These are phyloP conservation scores for Amphipoea oculea DNA, from an alignment of 2,888 invertebrate genomes.

Conservation along the genomic window DNA sequence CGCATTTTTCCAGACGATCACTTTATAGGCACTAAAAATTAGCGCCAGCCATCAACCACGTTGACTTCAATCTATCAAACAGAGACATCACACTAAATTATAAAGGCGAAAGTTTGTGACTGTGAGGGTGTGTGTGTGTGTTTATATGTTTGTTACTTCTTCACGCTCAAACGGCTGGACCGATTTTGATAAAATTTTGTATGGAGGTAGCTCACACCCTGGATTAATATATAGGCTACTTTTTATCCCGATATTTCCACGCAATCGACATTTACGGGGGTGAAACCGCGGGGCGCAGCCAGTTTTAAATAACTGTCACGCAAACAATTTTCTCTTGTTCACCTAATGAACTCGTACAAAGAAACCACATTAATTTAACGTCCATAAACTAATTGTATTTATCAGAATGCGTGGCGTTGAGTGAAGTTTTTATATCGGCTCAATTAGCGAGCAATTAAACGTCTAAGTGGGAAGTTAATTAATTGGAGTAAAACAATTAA, in stretches of 20 bases:
- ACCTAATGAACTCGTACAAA: conserved; percentile 43
- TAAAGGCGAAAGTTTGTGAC: too few relatives aligned
- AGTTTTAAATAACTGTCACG: conserved; percentile 30
- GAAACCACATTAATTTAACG: conserved; percentile 61
- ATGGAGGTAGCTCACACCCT: too few relatives aligned
- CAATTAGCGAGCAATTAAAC: conserved; percentile 71
- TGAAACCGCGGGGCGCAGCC: too few relatives aligned
- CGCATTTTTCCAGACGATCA: background rate
- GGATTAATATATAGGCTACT: too few relatives aligned
- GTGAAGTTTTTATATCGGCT: conserved; percentile 67
- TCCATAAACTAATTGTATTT: conserved; percentile 67
- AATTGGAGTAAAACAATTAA: conserved; percentile 63
- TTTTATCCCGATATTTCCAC: too few relatives aligned
- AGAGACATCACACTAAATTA: background rate
- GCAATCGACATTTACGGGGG: too few relatives aligned
- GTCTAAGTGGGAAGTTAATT: conserved; percentile 56
- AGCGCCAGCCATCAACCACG: background rate
- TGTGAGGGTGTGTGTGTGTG: too few relatives aligned
- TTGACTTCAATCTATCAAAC: conserved; percentile 24
- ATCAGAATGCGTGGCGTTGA: conserved; percentile 63
- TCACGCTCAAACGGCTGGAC: too few relatives aligned
- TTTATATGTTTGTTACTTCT: too few relatives aligned
- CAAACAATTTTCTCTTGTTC: conserved; percentile 18
- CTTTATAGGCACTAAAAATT: conserved; percentile 6
- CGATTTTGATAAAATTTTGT: too few relatives aligned